Evolutionary conservation across 2,888 invertebrate species (phyloP), one percentile per base, ranked within the genome.

Genomic region (Hanleya hanleyi): DNA sequence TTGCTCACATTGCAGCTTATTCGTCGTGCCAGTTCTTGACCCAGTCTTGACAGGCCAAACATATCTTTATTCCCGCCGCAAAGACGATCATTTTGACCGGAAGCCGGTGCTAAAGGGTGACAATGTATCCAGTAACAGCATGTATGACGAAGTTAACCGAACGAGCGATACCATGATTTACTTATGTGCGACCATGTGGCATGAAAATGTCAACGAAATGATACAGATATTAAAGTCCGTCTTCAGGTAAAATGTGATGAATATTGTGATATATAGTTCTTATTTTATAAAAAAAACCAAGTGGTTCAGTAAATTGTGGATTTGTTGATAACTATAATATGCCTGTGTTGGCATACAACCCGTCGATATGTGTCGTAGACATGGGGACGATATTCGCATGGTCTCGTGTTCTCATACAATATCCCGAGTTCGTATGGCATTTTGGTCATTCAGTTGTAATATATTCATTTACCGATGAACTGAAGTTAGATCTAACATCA

Each of bases 171-270:
- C 83, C 15, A 71, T 77, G 89, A 97, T 99, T 83, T 98, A 96
- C 89, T 96, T 97, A 37, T 98, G 98, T 91, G 95, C 95, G 64
- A 99, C 98, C 83, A 98, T 99, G 98, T 98, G 98, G 98, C 98
- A 98, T 91, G 98, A 98, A 92, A 98, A 96, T 41, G 95, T 95
- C 90, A 97, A 96, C 83, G 97, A 97, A 91, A 96, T 97, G 96
- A 93, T 94, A 84, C 95, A 95, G 87, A 95, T 97, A 90, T 92
- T 97, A 78, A 96, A 96, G 90, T 96, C 96, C 71, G 94, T 97
- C 83, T 71, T 90, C 37, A 86, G 61, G 71, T 71, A 71, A 70
- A 33, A 22, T 33, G 9, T 41, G 9, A 18, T 41, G n/a, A n/a
- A n/a, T n/a, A n/a, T n/a, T n/a, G n/a, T n/a, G n/a, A n/a, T n/a